Evolutionary conservation across 2,113 vertebrate species (phyloP), one percentile per base, ranked within the genome.

Genomic region (Chionis minor): DNA sequence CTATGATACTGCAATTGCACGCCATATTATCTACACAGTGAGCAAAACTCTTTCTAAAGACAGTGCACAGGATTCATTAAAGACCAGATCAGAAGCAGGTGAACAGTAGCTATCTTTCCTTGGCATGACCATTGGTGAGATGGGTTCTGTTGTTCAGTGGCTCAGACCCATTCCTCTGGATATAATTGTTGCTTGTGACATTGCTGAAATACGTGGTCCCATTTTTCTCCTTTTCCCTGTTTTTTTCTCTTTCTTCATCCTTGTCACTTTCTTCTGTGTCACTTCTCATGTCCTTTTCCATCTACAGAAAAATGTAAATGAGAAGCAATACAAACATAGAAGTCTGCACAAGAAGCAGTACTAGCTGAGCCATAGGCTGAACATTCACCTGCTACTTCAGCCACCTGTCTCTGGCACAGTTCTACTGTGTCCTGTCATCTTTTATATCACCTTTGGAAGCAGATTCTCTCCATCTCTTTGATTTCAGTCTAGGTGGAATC

Each of bases 211-310:
- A 35, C 0, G 88, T 72, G 4, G 95, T 71, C 24, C 96, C 90
- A 0, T 98, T 98, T 49, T 97, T 97, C 86, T 98, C 97, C 58
- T 80, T 97, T 58, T 24, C 97, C 88, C 30, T 95, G 12, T 13
- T 92, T 77, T 35, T 59, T 28, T 90, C 80, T 14, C 24, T 47
- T 44, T 95, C 97, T 15, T 97, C 97, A 8, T 98, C 97, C 42
- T 94, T 94, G 38, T 98, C 98, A 0, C 96, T 97, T 69, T 98
- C 99, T 66, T 99, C 99, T 27, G 97, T 98, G 66, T 99, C 99
- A 23, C 99, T 99, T 54, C 99, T 98, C 79, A 99, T 98, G 56
- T 99, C 99, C 54, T 98, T 98, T 51, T 98, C 98, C 96, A 99
- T 98, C 99, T 99, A 62, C 21, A 44, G 83, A 88, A 99, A 97